phyloP scores from a whole-genome alignment of 1,140 invertebrate species.

The Platorchestia sp. region DNA sequence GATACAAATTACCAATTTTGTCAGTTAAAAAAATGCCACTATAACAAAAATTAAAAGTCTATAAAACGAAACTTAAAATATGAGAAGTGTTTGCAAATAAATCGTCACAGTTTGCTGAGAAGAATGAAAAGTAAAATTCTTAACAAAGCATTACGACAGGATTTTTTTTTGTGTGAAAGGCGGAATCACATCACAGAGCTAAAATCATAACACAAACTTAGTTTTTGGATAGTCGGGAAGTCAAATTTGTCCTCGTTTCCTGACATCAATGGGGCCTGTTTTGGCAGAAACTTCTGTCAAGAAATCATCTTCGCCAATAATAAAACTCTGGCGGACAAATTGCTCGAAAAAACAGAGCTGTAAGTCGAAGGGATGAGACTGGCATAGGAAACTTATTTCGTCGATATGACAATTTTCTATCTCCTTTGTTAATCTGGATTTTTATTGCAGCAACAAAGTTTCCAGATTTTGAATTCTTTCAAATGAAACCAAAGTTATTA shows the following conservation, averaged over 20 bases:
- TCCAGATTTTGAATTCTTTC: neutral
- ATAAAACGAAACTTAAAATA: no score
- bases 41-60: neutral
- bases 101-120: neutral
- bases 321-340: neutral
- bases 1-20: neutral
- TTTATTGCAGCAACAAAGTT: neutral
- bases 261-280: neutral
- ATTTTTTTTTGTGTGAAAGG: neutral
- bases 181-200: neutral
- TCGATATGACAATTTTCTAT: neutral
- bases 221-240: no score
- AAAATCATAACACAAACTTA: neutral
- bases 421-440: neutral
- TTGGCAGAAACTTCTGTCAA: neutral
- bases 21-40: neutral
- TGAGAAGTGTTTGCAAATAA: no score
- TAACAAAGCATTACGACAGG: neutral
- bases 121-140: neutral
- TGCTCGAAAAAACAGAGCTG: neutral
- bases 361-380: neutral
- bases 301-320: neutral
- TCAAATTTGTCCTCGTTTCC: no score
- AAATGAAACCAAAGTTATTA: neutral
- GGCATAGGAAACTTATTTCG: neutral